Percentiles rank a stretch among this genome's conserved stretches.
Conservation (phyloP, 2,113 vertebrate genomes). For the Regulus satrapa region DNA sequence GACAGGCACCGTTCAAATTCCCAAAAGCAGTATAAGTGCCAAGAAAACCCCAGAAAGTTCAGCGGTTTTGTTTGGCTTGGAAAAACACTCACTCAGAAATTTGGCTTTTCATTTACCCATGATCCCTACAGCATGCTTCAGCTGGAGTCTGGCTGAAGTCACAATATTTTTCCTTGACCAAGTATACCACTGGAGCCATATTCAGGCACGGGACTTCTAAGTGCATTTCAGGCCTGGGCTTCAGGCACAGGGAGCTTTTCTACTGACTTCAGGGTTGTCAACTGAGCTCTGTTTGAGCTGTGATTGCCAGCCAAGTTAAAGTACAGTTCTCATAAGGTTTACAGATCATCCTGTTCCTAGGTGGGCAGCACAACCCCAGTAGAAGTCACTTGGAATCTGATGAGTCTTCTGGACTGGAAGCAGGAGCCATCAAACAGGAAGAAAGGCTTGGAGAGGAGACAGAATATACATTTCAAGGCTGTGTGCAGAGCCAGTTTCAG, state of each 20-base stretch:
- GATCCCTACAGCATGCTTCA: not conserved
- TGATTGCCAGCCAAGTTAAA: not conserved
- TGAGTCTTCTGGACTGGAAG: not conserved
- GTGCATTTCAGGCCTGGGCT: not conserved
- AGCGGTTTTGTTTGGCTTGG: conserved; percentile 20
- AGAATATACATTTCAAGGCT: conserved; percentile 4
- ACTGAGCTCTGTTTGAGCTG: not conserved
- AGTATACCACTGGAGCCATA: not conserved
- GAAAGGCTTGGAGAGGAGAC: not conserved
- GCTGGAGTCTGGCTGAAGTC: not conserved
- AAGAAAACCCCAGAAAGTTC: conserved; percentile 52
- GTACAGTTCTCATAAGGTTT: not conserved
- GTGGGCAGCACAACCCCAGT: not conserved
- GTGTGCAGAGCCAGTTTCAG: not conserved
- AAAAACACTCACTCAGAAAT: conserved; percentile 6
- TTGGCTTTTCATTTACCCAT: not conserved
- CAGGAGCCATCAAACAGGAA: not conserved
- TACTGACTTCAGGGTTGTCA: not conserved
- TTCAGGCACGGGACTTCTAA: not conserved
- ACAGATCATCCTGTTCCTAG: conserved; percentile 2
- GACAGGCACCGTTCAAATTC: conserved; percentile 43
- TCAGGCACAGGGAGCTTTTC: not conserved
- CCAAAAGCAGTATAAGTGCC: conserved; percentile 17
- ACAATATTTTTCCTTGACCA: not conserved
- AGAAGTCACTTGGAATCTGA: not conserved